Conservation (phyloP, 2,888 invertebrate species). For the Stenodera caucasica region DNA sequence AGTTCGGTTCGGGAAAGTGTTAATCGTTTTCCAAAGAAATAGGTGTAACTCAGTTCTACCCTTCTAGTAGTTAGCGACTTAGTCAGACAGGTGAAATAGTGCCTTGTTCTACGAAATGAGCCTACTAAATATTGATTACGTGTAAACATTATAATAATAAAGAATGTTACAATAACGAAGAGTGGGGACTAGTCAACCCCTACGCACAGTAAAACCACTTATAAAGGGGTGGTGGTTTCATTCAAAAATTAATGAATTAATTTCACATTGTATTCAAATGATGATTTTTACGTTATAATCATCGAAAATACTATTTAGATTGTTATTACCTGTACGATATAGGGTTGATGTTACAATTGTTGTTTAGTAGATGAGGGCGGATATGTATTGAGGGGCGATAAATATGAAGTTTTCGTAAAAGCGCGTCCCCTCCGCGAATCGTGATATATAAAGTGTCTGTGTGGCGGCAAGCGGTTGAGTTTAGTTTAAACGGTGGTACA, state of each 20-base stretch:
- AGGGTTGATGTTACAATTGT: constrained; percentile 9
- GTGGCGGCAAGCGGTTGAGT: constrained; percentile 45
- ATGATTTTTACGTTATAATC: background rate
- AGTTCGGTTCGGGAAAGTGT: constrained; percentile 28
- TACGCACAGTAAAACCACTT: constrained; percentile 3
- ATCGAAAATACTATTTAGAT: background rate
- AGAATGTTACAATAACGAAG: constrained; percentile 10
- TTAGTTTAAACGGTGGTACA: constrained; percentile 35
- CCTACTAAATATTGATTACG: constrained; percentile 41
- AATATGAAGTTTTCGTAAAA: constrained; percentile 33
- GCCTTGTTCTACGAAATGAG: constrained; percentile 37
- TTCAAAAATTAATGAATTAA: constrained; percentile 5
- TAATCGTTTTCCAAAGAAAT: constrained; percentile 28
- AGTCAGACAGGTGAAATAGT: constrained; percentile 30
- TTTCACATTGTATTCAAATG: background rate
- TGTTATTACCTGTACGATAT: background rate
- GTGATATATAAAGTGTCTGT: constrained; percentile 47
- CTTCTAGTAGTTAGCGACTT: constrained; percentile 25
- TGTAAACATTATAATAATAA: constrained; percentile 37
- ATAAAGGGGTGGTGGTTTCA: background rate
- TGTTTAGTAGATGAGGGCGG: constrained; percentile 2
- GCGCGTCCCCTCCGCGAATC: constrained; percentile 41
- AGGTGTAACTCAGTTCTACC: constrained; percentile 28
- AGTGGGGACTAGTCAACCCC: constrained; percentile 6
- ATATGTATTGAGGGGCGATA: constrained; percentile 16